Evolutionary conservation across 2,797 vertebrate genomes (phyloP).

Genomic region (Morus bassanus): DNA sequence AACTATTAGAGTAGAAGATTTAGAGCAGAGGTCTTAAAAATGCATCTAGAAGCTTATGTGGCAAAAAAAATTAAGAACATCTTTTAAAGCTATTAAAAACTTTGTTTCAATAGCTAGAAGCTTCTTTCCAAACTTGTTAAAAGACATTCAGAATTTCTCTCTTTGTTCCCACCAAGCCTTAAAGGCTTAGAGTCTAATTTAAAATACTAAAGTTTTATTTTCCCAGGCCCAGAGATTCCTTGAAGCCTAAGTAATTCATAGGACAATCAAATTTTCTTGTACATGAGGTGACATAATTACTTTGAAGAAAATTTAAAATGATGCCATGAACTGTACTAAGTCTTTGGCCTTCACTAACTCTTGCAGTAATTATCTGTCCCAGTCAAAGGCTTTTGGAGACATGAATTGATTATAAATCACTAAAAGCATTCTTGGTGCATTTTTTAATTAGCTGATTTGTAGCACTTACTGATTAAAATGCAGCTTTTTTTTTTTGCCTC

Average conservation of each 20-base stretch:
- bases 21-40: background rate
- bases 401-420: background rate
- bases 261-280: background rate
- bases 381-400: slow-evolving; percentile 5
- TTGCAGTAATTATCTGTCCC: background rate
- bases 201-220: slow-evolving; percentile 32
- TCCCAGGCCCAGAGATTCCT: background rate
- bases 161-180: background rate
- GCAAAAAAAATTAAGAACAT: slow-evolving; percentile 8
- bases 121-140: background rate
- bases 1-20: background rate
- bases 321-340: background rate
- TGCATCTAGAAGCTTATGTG: background rate
- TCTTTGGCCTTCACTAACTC: background rate
- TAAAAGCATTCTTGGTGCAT: background rate
- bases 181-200: slow-evolving; percentile 15
- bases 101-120: background rate
- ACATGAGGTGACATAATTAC: background rate
- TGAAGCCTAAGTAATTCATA: slow-evolving; percentile 26
- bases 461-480: slow-evolving; percentile 17
- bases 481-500: background rate
- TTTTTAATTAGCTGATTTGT: slow-evolving; percentile 41
- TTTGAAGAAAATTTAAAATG: slow-evolving; percentile 20
- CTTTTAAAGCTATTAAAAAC: background rate
- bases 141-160: background rate